Evolutionary conservation across 2,888 invertebrate species (phyloP).

Genomic region (Epinotia demarniana): DNA sequence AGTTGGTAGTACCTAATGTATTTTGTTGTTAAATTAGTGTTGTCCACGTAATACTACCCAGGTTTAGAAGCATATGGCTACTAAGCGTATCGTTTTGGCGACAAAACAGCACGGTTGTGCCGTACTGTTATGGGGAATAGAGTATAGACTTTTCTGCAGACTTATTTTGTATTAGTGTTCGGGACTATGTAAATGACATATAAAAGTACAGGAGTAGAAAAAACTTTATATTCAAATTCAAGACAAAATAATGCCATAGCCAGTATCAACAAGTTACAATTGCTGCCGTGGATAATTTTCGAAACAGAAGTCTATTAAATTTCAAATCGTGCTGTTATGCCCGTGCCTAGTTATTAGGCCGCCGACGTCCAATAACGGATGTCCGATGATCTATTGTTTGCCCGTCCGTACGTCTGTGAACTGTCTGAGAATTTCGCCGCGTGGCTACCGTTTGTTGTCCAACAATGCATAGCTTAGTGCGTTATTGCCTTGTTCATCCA

Average conservation of each 20-base stretch:
- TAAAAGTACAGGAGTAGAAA: too few species aligned
- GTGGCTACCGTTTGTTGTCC: slow-evolving; percentile 47
- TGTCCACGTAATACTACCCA: too few species aligned
- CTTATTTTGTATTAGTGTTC: too few species aligned
- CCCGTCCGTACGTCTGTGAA: slow-evolving; percentile 58
- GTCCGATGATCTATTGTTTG: slow-evolving; percentile 77
- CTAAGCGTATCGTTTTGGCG: too few species aligned
- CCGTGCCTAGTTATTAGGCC: slow-evolving; percentile 68
- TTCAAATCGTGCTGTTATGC: slow-evolving; percentile 48
- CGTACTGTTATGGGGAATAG: too few species aligned
- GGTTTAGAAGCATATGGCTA: too few species aligned
- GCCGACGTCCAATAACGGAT: slow-evolving; percentile 69
- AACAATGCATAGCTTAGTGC: slow-evolving; percentile 39
- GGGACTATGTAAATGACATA: too few species aligned
- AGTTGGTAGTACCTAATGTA: too few species aligned
- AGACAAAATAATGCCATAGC: background rate
- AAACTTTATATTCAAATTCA: background rate
- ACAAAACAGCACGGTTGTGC: too few species aligned
- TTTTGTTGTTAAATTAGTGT: too few species aligned
- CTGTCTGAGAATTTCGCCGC: slow-evolving; percentile 69
- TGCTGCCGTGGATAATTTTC: slow-evolving; percentile 5
- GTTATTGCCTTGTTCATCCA: slow-evolving; percentile 21
- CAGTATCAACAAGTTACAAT: slow-evolving; percentile 2
- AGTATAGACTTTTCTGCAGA: too few species aligned
- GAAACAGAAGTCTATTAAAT: slow-evolving; percentile 20